Evolutionary conservation across 1,140 invertebrate genomes (phyloP).

Genomic region (Aphis craccivora): DNA sequence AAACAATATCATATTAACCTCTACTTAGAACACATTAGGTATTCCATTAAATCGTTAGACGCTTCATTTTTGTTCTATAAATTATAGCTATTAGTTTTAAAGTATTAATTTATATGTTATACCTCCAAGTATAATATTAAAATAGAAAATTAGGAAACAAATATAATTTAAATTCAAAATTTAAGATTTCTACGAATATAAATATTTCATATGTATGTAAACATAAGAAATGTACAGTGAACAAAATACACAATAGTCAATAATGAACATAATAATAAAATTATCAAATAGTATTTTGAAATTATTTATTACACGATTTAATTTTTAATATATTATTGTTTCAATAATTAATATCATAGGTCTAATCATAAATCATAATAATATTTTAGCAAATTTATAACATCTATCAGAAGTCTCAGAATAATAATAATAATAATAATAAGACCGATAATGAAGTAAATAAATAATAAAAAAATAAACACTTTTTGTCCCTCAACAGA

Average conservation of each 20-base stretch:
- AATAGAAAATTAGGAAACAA: background rate
- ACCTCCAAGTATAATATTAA: background rate
- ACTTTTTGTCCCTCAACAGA: background rate
- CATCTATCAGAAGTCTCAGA: background rate
- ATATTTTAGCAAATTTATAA: background rate
- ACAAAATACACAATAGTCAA: background rate
- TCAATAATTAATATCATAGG: background rate
- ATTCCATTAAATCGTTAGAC: background rate
- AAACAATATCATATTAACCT: background rate
- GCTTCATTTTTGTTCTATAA: background rate
- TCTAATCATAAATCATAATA: background rate
- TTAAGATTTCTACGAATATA: background rate
- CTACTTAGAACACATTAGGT: slow-evolving; percentile 4
- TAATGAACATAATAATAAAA: background rate
- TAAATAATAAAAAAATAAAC: slow-evolving; percentile 22
- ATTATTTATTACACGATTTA: background rate
- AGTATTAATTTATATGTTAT: background rate
- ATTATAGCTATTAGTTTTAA: background rate
- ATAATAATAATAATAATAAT: too few relatives aligned
- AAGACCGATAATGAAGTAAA: background rate
- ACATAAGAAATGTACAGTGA: background rate
- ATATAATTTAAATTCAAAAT: background rate
- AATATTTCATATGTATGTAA: background rate
- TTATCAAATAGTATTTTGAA: background rate
- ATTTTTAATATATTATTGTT: background rate